These are phyloP conservation scores for Anhinga rufa DNA, from an alignment of 2,113 vertebrate genomes.

Conservation along the genomic window DNA sequence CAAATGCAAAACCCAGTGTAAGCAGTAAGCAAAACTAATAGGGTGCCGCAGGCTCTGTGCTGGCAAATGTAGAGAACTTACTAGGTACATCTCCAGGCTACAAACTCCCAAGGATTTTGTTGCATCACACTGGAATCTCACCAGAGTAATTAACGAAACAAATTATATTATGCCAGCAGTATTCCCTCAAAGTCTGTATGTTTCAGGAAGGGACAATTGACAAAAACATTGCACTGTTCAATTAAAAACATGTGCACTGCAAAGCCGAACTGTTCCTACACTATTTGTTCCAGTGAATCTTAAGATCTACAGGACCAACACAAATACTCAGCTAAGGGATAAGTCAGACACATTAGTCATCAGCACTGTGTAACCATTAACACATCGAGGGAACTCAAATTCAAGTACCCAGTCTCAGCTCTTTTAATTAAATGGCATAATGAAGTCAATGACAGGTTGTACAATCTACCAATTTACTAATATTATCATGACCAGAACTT, in stretches of 20 bases:
- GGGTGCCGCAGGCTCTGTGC: neutral
- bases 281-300: neutral
- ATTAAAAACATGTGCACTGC: neutral
- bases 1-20: neutral
- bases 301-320: neutral
- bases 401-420: neutral
- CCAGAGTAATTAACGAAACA: neutral
- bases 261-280: neutral
- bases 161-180: neutral
- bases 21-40: neutral
- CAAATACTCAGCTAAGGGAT: neutral
- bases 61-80: neutral
- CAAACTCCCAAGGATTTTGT: neutral
- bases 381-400: neutral
- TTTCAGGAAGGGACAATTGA: slow-evolving; percentile 30
- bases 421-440: neutral
- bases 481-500: neutral
- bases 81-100: neutral
- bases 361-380: neutral
- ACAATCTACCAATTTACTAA: neutral
- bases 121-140: neutral
- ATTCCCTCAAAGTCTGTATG: neutral
- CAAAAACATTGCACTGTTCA: neutral
- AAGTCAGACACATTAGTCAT: neutral
- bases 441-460: neutral